These are phyloP conservation scores for Acanthisitta chloris DNA, from an alignment of 2,113 vertebrate species.

Conservation along the genomic window DNA sequence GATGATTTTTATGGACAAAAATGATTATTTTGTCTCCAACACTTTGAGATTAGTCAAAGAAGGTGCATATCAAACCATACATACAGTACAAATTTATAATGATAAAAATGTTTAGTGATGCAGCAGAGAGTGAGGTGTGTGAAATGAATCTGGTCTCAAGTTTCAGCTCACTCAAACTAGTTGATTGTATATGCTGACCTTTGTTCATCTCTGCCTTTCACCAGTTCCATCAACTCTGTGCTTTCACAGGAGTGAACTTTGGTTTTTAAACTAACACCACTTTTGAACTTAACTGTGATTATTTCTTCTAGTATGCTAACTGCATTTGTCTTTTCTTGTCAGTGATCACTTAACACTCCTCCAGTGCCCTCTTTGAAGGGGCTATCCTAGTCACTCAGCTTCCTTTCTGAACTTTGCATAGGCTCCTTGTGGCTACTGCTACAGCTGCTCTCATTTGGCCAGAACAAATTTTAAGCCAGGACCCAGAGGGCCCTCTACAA, in stretches of 20 bases:
- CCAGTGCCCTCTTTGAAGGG: background rate
- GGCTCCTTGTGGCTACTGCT: background rate
- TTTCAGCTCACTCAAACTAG: background rate
- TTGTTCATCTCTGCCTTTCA: background rate
- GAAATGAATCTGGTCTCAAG: background rate
- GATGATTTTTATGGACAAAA: background rate
- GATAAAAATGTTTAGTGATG: background rate
- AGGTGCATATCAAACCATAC: background rate
- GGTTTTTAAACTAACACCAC: background rate
- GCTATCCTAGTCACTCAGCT: background rate
- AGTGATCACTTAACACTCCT: background rate
- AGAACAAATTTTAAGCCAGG: background rate
- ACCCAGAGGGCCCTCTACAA: background rate
- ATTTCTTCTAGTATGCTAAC: background rate
- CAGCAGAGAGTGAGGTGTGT: background rate
- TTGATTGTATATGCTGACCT: background rate
- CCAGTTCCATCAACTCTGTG: background rate
- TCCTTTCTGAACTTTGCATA: accelerated
- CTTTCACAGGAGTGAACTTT: background rate
- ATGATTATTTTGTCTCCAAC: background rate
- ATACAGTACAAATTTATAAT: background rate
- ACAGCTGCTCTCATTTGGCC: background rate
- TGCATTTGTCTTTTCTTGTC: background rate
- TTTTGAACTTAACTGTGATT: background rate
- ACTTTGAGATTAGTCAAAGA: accelerated